Percentiles rank a stretch among this genome's conserved stretches.
These are phyloP conservation scores for Mobula hypostoma DNA, from an alignment of 2,113 vertebrate species.

Conservation along the genomic window DNA sequence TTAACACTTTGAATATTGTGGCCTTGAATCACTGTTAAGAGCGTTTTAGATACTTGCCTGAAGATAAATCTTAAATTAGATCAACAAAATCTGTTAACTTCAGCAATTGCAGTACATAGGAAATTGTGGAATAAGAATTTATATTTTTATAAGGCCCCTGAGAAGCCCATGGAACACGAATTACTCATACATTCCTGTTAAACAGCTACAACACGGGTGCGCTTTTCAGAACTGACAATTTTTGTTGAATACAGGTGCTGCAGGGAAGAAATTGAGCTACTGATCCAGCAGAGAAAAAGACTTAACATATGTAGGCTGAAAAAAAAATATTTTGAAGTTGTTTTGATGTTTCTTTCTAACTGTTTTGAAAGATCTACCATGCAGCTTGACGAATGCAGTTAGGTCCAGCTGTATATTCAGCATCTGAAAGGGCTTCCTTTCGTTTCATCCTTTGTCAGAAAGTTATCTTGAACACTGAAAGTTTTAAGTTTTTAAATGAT, in stretches of 20 bases:
- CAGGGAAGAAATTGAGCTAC: neutral
- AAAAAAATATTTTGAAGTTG: neutral
- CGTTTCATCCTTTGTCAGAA: neutral
- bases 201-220: neutral
- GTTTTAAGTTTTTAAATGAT: neutral
- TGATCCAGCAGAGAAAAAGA: neutral
- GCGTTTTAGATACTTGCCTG: neutral
- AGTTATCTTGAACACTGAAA: neutral
- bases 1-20: neutral
- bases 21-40: neutral
- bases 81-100: neutral
- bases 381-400: neutral
- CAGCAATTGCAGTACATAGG: neutral
- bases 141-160: too few species aligned
- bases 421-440: neutral
- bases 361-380: neutral
- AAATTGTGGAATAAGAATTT: neutral
- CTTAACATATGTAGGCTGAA: neutral
- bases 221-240: neutral
- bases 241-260: neutral
- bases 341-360: neutral
- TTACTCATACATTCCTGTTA: neutral
- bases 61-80: constrained; percentile 20
- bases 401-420: neutral
- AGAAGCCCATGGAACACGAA: neutral